Evolutionary conservation across 1,140 invertebrate genomes (phyloP), one percentile per base, ranked within the genome.

Genomic region (Caenorhabditis briggsae): DNA sequence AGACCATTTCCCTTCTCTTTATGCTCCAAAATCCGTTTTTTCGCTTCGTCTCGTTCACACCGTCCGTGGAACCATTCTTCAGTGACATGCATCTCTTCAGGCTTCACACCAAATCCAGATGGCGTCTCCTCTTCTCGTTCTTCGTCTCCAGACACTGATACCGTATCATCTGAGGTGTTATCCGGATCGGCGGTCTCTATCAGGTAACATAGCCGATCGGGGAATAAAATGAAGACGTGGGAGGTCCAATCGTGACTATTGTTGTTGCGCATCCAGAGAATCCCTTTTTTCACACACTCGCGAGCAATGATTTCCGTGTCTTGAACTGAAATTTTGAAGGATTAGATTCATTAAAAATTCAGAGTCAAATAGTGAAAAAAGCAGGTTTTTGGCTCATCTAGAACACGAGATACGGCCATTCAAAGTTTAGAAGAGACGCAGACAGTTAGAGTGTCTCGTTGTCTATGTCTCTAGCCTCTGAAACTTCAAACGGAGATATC

Each of bases 31-130:
- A 91, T 82, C 12, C 91, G 90, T 46, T 88, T 48, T 82, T 92
- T 90, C 11, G 91, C 91, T 48, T 85, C 89, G 87, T 91, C 89
- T 83, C 91, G 50, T 20, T 84, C 91, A 33, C 91, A 87, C 41
- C 90, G 90, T 58, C 91, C 91, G 82, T 92, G 91, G 83, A 92
- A 92, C 91, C 91, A 92, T 74, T 92, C 91, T 82, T 92, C 91
- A 14, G 91, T 92, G 9, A 92, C 89, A 61, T 92, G 91, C 88
- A 91, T 91, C 56, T 92, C 91, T 84, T 92, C 90, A 18, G 90
- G 89, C 58, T 89, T 86, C 64, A 92, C 91, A 58, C 87, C 91
- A 61, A 91, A 90, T 64, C 88, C 89, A 41, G 25, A 82, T 33
- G 82, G 82, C 16, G 78, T 61, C 23, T 82, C 84, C 58, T 91